Evolutionary conservation across 2,888 invertebrate species (phyloP).

Genomic region (Polydesmus complanatus): DNA sequence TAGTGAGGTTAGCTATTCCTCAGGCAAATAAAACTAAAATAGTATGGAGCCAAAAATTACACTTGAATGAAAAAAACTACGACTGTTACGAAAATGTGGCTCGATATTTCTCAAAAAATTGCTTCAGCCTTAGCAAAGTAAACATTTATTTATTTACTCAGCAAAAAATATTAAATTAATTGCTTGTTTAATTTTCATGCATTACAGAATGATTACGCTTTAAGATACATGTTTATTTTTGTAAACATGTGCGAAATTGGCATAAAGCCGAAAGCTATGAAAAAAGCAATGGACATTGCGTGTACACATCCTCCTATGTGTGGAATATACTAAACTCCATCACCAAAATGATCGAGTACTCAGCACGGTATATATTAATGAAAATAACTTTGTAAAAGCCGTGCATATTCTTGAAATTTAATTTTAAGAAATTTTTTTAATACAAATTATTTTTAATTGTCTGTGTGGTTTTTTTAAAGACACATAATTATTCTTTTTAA

Average conservation of each 20-base stretch:
- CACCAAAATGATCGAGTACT: no score
- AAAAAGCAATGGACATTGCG: conserved; percentile 24
- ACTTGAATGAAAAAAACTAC: conserved; percentile 19
- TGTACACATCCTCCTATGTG: conserved; percentile 22
- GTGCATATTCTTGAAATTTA: no score
- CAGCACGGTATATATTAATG: no score
- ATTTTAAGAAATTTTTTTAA: no score
- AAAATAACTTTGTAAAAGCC: no score
- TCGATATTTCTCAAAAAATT: conserved; percentile 10
- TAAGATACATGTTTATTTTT: conserved; percentile 33
- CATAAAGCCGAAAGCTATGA: conserved; percentile 12
- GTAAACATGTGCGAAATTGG: conserved; percentile 36
- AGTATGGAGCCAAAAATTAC: not conserved
- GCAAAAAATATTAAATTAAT: not conserved
- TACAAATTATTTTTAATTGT: no score
- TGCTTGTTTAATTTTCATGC: conserved; percentile 11
- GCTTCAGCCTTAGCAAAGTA: conserved; percentile 12
- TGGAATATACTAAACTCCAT: conserved; percentile 22
- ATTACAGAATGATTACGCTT: conserved; percentile 33
- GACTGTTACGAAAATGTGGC: conserved; percentile 11
- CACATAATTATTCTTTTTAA: no score
- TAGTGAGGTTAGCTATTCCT: not conserved
- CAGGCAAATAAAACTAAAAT: not conserved
- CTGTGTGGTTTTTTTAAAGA: no score
- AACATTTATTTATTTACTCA: not conserved